Base-by-base conservation (phyloP, 2,797 vertebrate species). In the Oreonectes daqikongensis region DNA sequence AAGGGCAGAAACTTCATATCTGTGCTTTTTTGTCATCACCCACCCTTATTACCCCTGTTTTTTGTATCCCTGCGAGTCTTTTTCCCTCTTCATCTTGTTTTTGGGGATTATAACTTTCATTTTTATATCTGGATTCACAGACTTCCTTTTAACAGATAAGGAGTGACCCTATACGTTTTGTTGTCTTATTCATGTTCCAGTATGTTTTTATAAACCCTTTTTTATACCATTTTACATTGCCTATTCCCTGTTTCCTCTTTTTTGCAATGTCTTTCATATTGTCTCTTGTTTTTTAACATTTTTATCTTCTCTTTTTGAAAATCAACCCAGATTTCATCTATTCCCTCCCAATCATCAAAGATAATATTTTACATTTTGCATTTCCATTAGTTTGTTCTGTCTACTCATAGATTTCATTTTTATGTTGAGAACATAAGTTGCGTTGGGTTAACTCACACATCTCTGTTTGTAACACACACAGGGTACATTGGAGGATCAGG, bases 401-500 rank as follows among this genome's bases (percentile, higher is more conserved):
- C 20, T 46, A 52, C 65, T 64, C 35, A 52, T 48, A 68, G 44
- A 60, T 60, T 53, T 52, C 0, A 15, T 38, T 48, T 17, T 70
- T 4, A 35, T 59, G 50, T 22, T 18, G 5, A 46, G 40, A 44
- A 11, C 68, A 14, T 67, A 3, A 17, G 6, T 24, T 59, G 7
- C 44, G 38, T 30, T 12, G 15, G 9, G 30, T 61, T 48, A 61
- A 38, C 65, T 76, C 9, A 60, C 40, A 68, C 26, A 32, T 44
- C n/a, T 75, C 17, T 28, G 17, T 35, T 59, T 68, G n/a, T 12
- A 77, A 61, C 5, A 17, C 61, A 46, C 71, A 64, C 77, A 98
- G 95, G 94, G 94, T 1, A 96, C 95, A 76, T 90, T 98, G 0
- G 97, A 98, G 88, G 96, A 98, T 86, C 97, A 98, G 91, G 95